Evolutionary conservation across 1,140 invertebrate species (phyloP).

Genomic region (Caenorhabditis tropicalis): DNA sequence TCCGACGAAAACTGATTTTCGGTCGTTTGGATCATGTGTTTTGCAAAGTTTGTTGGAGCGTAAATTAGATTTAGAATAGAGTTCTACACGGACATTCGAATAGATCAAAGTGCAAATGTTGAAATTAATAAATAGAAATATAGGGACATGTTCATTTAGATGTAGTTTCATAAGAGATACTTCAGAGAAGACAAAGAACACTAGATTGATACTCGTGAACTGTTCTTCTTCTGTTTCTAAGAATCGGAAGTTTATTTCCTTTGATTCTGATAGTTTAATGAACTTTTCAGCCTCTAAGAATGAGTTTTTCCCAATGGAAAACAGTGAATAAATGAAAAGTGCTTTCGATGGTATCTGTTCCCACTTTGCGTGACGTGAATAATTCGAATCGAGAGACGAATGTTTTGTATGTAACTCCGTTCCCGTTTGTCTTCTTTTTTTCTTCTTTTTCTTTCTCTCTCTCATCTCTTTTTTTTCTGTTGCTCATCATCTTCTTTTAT

Average conservation of each 20-base stretch:
- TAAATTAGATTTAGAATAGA: neutral
- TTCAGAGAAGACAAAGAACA: too few relatives aligned
- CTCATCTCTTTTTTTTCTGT: neutral
- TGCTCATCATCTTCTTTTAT: neutral
- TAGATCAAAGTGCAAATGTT: neutral
- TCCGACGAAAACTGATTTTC: neutral
- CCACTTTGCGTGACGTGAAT: conserved; percentile 17
- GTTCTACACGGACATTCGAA: neutral
- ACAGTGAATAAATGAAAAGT: too few relatives aligned
- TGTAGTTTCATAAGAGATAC: too few relatives aligned
- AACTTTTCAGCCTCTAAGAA: too few relatives aligned
- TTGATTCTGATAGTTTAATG: too few relatives aligned
- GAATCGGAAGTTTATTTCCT: too few relatives aligned
- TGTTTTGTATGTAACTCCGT: neutral
- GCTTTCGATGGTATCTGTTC: neutral
- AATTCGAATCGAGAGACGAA: neutral
- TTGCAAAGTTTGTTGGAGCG: neutral
- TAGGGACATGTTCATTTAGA: too few relatives aligned
- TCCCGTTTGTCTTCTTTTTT: neutral
- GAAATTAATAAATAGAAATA: too few relatives aligned
- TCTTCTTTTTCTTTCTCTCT: neutral
- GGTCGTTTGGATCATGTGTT: neutral
- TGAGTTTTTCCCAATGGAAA: too few relatives aligned
- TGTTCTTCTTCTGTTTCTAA: too few relatives aligned
- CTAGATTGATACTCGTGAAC: too few relatives aligned